Base-by-base conservation (phyloP, 2,888 invertebrate species). In the Syrista parreyssii region DNA sequence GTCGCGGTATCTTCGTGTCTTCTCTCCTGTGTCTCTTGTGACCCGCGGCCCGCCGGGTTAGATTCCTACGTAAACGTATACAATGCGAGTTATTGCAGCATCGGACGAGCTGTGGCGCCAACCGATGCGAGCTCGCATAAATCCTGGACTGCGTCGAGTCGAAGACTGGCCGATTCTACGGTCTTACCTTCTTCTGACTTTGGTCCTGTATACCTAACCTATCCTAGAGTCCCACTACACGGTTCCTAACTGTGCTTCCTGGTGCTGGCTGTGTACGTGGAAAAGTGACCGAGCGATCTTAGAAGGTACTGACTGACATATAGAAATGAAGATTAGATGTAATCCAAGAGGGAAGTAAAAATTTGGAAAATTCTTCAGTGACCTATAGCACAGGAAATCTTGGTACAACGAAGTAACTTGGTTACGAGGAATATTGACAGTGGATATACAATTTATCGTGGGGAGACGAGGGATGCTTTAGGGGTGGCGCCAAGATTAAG, bases 61-160 rank as follows among this genome's bases (percentile, higher is more conserved):
- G 90, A 89, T 91, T 90, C 90, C 89, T 90, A 87, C 87, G 88
- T 85, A 85, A 87, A 86, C 86, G 87, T 88, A 89, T 88, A 90
- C 91, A 91, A 91, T 91, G 90, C 90, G 88, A 91, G 91, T 91
- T 91, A 91, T 90, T 90, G 90, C 88, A 84, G 88, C 88, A 89
- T 86, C 86, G 79, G 83, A 80, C 84, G 85, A 86, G 84, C 82
- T 80, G 81, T 82, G 88, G 87, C 89, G 88, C 88, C 89, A 55
- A 89, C 86, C 87, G 88, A 89, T 88, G 89, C 89, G 88, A 89
- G 86, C 84, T 81, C 84, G 86, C 89, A 88, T 89, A 88, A 89
- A 89, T 89, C 86, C 86, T 85, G 79, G 73, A 78, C 75, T 68
- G 71, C 71, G 71, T 31, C 71, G 31, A 71, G 32, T 71, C 71